Percentiles rank a stretch among this genome's conserved stretches.
phyloP scores from a whole-genome alignment of 2,113 vertebrate genomes.

The Macquaria australasica region DNA sequence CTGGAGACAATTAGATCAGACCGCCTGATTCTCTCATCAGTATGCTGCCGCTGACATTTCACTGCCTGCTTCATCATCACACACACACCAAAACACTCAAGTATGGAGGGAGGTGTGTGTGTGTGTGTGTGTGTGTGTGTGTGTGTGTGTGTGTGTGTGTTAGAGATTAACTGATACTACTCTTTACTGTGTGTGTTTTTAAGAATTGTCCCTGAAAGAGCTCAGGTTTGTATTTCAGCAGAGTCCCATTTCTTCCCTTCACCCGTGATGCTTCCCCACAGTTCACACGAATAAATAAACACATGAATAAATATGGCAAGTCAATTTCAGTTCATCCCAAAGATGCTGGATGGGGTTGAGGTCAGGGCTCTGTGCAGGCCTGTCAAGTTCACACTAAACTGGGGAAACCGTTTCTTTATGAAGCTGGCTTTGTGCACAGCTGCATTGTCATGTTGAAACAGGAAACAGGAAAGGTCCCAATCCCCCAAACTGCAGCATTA shows the following conservation, averaged over 20 bases:
- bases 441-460: too few species aligned
- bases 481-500: too few species aligned
- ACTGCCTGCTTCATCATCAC: constrained; percentile 23
- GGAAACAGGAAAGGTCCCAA: too few species aligned
- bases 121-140: background rate
- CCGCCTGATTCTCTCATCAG: constrained; percentile 67
- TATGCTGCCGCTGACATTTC: constrained; percentile 64
- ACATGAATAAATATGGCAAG: background rate
- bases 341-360: too few species aligned
- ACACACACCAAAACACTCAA: constrained; percentile 15
- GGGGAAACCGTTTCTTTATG: too few species aligned
- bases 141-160: background rate
- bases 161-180: background rate
- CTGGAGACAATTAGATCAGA: constrained; percentile 62
- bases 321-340: too few species aligned
- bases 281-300: background rate
- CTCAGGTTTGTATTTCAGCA: background rate
- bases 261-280: background rate
- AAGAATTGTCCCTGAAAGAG: background rate
- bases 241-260: background rate
- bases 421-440: too few species aligned
- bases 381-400: too few species aligned
- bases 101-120: constrained; percentile 4
- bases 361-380: too few species aligned
- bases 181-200: background rate